Percentiles rank a stretch among this genome's conserved stretches.
phyloP scores from a whole-genome alignment of 2,113 vertebrate genomes.

The Brachionichthys hirsutus region DNA sequence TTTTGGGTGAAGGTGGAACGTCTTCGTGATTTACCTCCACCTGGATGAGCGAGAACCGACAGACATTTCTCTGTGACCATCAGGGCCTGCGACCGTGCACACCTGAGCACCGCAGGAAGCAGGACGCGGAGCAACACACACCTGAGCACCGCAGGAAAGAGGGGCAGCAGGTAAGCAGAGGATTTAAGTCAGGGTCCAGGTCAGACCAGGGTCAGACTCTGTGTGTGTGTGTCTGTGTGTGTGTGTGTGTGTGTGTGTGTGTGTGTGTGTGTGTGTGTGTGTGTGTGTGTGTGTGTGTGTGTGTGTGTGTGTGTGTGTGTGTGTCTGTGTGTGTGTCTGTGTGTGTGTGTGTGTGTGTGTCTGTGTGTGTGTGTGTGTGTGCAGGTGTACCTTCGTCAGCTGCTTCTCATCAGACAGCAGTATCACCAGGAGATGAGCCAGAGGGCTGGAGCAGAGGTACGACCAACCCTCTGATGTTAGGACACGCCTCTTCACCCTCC shows the following conservation, averaged over 20 bases:
- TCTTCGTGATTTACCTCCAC: neutral
- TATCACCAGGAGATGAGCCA: slow-evolving; percentile 82
- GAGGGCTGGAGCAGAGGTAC: slow-evolving; percentile 79
- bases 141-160: slow-evolving; percentile 62
- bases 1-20: no score
- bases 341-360: slow-evolving; percentile 4
- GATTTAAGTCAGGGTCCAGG: no score
- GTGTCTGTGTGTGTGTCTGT: neutral
- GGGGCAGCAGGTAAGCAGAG: slow-evolving; percentile 71
- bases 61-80: neutral
- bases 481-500: neutral
- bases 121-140: slow-evolving; percentile 53
- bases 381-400: slow-evolving; percentile 85
- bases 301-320: neutral
- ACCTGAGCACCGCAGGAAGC: slow-evolving; percentile 70
- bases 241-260: neutral
- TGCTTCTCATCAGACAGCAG: slow-evolving; percentile 84
- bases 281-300: slow-evolving; percentile 75
- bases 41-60: no score
- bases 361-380: slow-evolving; percentile 33
- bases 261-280: slow-evolving; percentile 25
- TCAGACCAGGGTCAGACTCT: no score
- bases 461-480: neutral
- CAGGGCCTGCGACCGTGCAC: slow-evolving; percentile 88
- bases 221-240: neutral